phyloP scores from a whole-genome alignment of 1,140 invertebrate species.

The Metaphire vulgaris region DNA sequence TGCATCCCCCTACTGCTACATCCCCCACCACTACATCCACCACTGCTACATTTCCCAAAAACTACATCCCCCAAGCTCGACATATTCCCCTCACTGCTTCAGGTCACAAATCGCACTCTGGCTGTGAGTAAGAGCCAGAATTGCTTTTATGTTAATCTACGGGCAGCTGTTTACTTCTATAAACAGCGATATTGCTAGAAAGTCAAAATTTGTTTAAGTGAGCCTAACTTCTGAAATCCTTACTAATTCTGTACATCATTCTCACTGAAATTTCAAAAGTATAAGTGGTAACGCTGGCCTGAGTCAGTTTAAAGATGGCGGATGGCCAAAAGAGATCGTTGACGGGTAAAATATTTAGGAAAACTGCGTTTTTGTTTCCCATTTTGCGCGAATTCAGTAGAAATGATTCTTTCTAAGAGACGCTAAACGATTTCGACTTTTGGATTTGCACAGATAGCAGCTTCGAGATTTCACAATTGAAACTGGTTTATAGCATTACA shows the following conservation, averaged over 20 bases:
- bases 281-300: background rate
- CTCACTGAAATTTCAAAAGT: background rate
- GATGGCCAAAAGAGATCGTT: background rate
- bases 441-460: too few species aligned
- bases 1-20: too few species aligned
- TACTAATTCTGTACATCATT: too few species aligned
- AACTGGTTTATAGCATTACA: too few species aligned
- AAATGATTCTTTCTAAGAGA: background rate
- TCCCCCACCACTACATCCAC: too few species aligned
- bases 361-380: background rate
- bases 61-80: too few species aligned
- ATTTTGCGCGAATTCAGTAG: background rate
- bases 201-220: background rate
- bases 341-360: background rate
- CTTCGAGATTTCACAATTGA: too few species aligned
- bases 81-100: too few species aligned
- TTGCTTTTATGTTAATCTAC: background rate
- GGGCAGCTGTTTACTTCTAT: background rate
- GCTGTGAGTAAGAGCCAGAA: background rate
- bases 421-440: too few species aligned
- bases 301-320: background rate
- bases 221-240: too few species aligned
- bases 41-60: too few species aligned
- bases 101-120: too few species aligned
- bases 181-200: background rate